phyloP scores from a whole-genome alignment of 2,888 invertebrate species.

The Muscina levida region DNA sequence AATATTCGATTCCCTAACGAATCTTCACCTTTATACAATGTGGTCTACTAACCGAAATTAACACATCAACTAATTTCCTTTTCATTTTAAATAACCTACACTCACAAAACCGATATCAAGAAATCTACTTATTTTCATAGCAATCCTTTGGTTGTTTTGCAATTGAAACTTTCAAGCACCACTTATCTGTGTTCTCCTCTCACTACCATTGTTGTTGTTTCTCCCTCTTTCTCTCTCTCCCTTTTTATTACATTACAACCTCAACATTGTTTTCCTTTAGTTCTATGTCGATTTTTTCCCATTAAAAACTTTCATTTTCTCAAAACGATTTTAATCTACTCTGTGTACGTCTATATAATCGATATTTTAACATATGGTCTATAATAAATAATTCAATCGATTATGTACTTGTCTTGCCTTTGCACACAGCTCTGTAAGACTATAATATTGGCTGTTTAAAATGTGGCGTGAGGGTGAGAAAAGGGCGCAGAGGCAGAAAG shows the following conservation, averaged over 20 bases:
- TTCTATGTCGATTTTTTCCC: not conserved
- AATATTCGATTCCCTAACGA: too few species aligned
- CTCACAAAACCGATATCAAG: too few species aligned
- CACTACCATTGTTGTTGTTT: not conserved
- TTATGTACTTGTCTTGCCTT: not conserved
- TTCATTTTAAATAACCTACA: too few species aligned
- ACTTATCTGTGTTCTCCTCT: not conserved
- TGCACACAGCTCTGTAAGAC: not conserved
- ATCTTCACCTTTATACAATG: too few species aligned
- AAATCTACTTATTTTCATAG: too few species aligned
- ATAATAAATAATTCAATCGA: conserved; percentile 12
- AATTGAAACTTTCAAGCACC: too few species aligned
- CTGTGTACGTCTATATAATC: not conserved
- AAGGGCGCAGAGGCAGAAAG: not conserved
- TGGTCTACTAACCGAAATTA: too few species aligned
- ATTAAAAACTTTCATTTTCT: conserved; percentile 8
- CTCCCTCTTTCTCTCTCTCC: not conserved
- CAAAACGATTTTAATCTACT: not conserved
- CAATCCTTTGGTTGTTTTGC: too few species aligned
- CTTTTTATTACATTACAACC: not conserved
- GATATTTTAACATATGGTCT: conserved; percentile 11
- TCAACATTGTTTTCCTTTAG: not conserved
- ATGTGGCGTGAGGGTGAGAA: too few species aligned
- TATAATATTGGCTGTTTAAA: too few species aligned
- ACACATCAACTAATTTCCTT: too few species aligned